These are phyloP conservation scores for Melikaiella ostensackeni DNA, from an alignment of 2,888 invertebrate genomes.

Conservation along the genomic window DNA sequence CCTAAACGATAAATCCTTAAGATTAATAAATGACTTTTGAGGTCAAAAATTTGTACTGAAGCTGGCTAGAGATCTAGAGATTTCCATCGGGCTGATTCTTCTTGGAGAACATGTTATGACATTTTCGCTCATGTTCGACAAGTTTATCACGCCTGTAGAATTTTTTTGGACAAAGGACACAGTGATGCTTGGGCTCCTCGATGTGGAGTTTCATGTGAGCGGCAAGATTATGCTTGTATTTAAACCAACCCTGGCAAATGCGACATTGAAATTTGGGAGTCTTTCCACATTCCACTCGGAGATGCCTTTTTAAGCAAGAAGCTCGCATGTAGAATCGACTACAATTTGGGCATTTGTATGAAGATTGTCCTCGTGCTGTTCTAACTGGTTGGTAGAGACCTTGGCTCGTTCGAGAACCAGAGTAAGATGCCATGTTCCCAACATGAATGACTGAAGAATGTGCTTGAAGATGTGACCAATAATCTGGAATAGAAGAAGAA, in stretches of 20 bases:
- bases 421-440: conserved; percentile 22
- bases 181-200: conserved; percentile 68
- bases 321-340: conserved; percentile 71
- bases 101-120: conserved; percentile 54
- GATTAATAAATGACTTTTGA: not conserved
- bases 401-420: conserved; percentile 37
- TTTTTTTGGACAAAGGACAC: conserved; percentile 66
- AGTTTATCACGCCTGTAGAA: conserved; percentile 71
- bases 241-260: conserved; percentile 73
- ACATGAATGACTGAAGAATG: conserved; percentile 36
- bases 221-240: conserved; percentile 70
- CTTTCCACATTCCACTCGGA: conserved; percentile 75
- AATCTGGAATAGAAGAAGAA: conserved; percentile 64
- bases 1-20: not conserved
- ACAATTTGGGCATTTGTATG: conserved; percentile 81
- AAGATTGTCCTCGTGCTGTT: conserved; percentile 63
- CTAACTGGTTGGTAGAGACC: conserved; percentile 59
- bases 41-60: not conserved
- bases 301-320: conserved; percentile 70
- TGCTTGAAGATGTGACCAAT: conserved; percentile 56
- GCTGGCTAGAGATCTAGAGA: not conserved
- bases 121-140: conserved; percentile 65
- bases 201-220: conserved; percentile 71
- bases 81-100: not conserved
- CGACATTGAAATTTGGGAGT: conserved; percentile 75